These are phyloP conservation scores for Axinella damicornis DNA, from an alignment of 37 sponge, comb jelly and placozoan species.

Conservation along the genomic window DNA sequence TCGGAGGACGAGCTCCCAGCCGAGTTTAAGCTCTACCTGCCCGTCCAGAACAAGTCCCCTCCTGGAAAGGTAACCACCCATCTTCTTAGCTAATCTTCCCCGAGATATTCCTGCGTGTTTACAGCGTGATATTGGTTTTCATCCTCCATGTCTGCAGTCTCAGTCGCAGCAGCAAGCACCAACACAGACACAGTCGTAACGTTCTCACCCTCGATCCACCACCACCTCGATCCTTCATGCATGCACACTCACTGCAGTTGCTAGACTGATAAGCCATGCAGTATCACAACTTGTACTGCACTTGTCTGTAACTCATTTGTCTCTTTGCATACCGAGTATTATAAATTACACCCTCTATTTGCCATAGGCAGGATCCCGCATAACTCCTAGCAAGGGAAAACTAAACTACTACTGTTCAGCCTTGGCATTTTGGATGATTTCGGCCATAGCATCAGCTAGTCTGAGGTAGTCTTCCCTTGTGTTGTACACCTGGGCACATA, in stretches of 20 bases:
- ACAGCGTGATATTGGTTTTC: too few relatives aligned
- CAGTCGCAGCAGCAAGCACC: slow-evolving; percentile 1
- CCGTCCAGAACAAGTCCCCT: slow-evolving; percentile 81
- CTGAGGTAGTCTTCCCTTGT: slow-evolving; percentile 30
- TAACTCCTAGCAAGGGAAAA: too few relatives aligned
- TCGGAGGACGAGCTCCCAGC: slow-evolving; percentile 98
- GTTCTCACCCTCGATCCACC: not conserved
- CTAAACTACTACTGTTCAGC: not conserved
- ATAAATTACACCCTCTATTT: too few relatives aligned
- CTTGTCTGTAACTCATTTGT: not conserved
- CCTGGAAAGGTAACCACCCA: not conserved
- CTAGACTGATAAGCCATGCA: not conserved
- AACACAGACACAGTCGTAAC: not conserved
- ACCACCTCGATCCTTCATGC: not conserved
- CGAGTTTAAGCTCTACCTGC: slow-evolving; percentile 99
- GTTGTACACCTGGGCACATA: slow-evolving; percentile 35
- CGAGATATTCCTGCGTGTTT: too few relatives aligned
- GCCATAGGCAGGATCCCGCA: too few relatives aligned
- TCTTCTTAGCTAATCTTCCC: too few relatives aligned
- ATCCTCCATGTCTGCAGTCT: too few relatives aligned
- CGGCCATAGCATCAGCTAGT: slow-evolving; percentile 48
- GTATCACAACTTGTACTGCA: not conserved
- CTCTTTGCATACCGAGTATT: not conserved
- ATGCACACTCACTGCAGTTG: slow-evolving; percentile 3
- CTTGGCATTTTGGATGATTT: not conserved